phyloP scores from a whole-genome alignment of 2,797 vertebrate genomes.

The Pseudomugil tenellus region DNA sequence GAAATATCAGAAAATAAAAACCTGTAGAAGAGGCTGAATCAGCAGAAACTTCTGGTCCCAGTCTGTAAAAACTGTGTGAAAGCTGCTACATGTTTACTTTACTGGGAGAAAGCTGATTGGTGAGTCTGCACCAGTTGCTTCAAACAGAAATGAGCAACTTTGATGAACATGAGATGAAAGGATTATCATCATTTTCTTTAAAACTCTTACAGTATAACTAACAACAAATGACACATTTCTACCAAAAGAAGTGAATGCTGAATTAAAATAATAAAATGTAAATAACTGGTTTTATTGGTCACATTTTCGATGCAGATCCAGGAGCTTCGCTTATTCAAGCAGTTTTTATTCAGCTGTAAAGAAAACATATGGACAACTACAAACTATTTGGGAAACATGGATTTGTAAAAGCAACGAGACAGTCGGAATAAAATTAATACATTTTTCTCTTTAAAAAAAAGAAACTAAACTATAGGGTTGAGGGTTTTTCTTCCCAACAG shows the following conservation, averaged over 20 bases:
- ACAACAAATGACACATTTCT: not conserved
- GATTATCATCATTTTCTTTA: not conserved
- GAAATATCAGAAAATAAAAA: not conserved
- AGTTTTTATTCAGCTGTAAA: constrained; percentile 69
- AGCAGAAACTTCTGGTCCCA: not conserved
- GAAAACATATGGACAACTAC: constrained; percentile 31
- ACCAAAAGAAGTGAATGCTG: not conserved
- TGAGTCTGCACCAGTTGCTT: not conserved
- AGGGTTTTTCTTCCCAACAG: constrained; percentile 9
- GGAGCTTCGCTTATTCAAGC: constrained; percentile 12
- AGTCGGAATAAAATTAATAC: constrained; percentile 30
- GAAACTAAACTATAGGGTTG: constrained; percentile 16
- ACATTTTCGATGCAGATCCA: not conserved
- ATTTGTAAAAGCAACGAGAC: constrained; percentile 38
- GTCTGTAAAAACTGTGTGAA: not conserved
- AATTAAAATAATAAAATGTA: not conserved
- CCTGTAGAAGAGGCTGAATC: rapidly evolving
- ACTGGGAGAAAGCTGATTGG: constrained; percentile 39
- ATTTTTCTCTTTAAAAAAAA: constrained; percentile 15
- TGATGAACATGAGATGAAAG: not conserved
- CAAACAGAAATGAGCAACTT: not conserved
- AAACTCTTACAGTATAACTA: not conserved
- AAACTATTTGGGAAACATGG: constrained; percentile 15
- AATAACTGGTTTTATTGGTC: not conserved
- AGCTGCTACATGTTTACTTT: not conserved